phyloP scores from a whole-genome alignment of 2,797 vertebrate species.

The Margarornis squamiger region DNA sequence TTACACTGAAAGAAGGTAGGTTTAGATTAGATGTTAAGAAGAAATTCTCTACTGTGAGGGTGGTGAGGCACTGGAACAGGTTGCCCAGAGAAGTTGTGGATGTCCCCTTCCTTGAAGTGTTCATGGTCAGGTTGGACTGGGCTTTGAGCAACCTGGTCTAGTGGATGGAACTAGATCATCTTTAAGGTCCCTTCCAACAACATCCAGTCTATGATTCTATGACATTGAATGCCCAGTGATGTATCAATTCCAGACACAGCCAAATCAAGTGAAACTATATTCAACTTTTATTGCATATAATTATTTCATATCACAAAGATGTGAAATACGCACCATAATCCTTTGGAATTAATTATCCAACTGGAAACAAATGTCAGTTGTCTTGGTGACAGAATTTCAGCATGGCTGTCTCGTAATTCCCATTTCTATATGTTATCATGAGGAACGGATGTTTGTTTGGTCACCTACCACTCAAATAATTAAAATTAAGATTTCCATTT shows the following conservation, averaged over 20 bases:
- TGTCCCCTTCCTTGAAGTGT: not conserved
- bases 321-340: not conserved
- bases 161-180: not conserved
- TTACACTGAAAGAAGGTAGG: not conserved
- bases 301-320: not conserved
- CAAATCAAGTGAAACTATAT: not conserved
- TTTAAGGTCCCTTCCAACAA: not conserved
- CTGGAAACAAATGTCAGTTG: not conserved
- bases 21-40: not conserved
- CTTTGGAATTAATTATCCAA: not conserved
- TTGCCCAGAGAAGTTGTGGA: accelerated
- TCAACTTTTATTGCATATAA: not conserved
- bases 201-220: not conserved
- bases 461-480: not conserved
- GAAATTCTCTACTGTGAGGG: not conserved
- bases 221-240: not conserved
- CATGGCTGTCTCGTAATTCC: not conserved
- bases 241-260: not conserved
- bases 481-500: not conserved
- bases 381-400: conserved; percentile 8
- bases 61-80: not conserved
- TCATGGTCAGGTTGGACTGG: not conserved
- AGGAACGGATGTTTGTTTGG: not conserved
- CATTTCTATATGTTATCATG: not conserved
- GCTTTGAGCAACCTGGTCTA: not conserved